Conservation (phyloP, 2,888 invertebrate genomes). For the Fragum fragum region DNA sequence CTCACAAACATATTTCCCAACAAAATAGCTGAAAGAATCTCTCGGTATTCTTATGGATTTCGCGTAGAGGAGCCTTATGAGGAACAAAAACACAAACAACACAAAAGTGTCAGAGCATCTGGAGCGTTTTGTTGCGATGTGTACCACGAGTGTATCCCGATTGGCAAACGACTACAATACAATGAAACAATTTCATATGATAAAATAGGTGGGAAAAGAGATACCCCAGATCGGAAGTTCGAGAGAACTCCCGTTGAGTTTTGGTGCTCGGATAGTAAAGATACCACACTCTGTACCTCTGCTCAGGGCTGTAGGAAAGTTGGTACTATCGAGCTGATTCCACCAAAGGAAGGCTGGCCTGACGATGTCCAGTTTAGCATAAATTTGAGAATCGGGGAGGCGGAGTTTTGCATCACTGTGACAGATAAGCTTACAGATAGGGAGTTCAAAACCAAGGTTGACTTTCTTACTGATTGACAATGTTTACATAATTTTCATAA, state of each 20-base stretch:
- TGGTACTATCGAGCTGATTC: constrained; percentile 29
- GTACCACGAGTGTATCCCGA: constrained; percentile 38
- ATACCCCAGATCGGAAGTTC: constrained; percentile 18
- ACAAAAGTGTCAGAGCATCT: not conserved
- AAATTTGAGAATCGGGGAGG: constrained; percentile 34
- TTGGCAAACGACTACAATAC: constrained; percentile 28
- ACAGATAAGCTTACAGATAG: constrained; percentile 25
- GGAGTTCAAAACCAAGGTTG: constrained; percentile 28
- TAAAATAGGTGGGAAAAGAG: constrained; percentile 14
- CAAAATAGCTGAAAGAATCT: constrained; percentile 34
- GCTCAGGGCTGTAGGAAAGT: constrained; percentile 36
- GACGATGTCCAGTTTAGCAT: constrained; percentile 38
- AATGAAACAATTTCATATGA: constrained; percentile 19
- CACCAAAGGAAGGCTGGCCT: constrained; percentile 36
- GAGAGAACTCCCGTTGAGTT: constrained; percentile 29
- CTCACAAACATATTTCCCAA: constrained; percentile 20
- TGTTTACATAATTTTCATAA: not conserved
- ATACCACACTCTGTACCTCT: constrained; percentile 30
- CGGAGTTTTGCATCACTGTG: constrained; percentile 38
- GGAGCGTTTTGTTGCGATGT: constrained; percentile 31
- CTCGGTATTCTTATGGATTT: constrained; percentile 43
- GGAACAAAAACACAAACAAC: not conserved
- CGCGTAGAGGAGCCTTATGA: constrained; percentile 29
- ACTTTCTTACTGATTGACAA: constrained; percentile 34
- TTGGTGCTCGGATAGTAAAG: constrained; percentile 14